Evolutionary conservation across 2,797 vertebrate species (phyloP).

Genomic region (Periparus ater): DNA sequence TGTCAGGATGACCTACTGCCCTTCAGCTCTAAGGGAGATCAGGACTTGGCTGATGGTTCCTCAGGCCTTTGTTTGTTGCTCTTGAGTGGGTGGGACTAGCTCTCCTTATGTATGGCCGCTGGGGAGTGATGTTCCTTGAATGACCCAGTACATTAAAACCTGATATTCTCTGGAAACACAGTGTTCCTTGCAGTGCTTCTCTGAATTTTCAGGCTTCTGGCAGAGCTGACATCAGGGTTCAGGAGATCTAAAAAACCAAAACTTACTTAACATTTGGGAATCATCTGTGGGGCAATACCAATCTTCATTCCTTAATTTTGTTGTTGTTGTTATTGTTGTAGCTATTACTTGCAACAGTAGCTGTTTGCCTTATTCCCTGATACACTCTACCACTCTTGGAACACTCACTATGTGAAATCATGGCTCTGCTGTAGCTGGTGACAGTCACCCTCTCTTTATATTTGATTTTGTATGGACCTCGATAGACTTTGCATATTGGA

Average conservation of each 20-base stretch:
- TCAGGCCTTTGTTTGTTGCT: not conserved
- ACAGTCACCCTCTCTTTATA: not conserved
- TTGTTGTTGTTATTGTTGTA: not conserved
- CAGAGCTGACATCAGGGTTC: not conserved
- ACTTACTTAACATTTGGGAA: not conserved
- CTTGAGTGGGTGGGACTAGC: not conserved
- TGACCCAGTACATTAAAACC: not conserved
- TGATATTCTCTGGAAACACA: not conserved
- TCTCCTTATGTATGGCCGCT: not conserved
- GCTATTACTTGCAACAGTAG: not conserved
- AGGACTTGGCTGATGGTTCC: not conserved
- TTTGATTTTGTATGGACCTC: not conserved
- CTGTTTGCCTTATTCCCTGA: not conserved
- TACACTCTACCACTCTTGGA: not conserved
- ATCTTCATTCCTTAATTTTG: not conserved
- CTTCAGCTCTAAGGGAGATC: not conserved
- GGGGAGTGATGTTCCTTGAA: not conserved
- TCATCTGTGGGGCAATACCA: not conserved
- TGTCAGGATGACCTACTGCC: not conserved
- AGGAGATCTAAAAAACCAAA: not conserved
- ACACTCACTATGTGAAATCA: not conserved
- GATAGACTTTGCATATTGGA: not conserved
- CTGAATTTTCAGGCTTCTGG: not conserved
- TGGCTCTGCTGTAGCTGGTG: not conserved
- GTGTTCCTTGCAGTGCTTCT: not conserved